phyloP scores from a whole-genome alignment of 2,797 vertebrate genomes.

The Paguma larvata region DNA sequence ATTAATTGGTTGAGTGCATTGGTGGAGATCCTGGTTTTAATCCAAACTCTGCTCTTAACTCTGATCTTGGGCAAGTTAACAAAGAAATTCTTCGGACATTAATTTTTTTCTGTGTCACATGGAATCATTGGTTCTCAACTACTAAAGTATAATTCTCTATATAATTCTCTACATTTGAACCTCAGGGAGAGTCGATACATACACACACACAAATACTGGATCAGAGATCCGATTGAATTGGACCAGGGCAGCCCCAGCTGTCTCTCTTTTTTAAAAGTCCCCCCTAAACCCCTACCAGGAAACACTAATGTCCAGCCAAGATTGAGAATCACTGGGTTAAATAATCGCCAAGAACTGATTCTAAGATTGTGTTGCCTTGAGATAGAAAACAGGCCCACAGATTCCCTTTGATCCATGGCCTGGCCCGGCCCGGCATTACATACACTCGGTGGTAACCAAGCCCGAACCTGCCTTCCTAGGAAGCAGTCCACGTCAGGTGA shows the following conservation, averaged over 20 bases:
- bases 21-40: slow-evolving; percentile 8
- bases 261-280: slow-evolving; percentile 15
- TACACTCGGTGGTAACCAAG: not conserved
- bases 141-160: not conserved
- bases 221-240: slow-evolving; percentile 46
- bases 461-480: not conserved
- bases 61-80: not conserved
- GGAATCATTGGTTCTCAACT: not conserved
- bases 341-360: slow-evolving; percentile 12
- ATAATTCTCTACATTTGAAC: not conserved
- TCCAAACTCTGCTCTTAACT: not conserved
- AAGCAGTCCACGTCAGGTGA: not conserved
- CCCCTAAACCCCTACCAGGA: not conserved
- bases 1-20: not conserved
- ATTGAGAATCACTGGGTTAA: slow-evolving; percentile 18
- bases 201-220: not conserved
- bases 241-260: not conserved
- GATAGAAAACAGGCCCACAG: not conserved
- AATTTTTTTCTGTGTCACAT: not conserved
- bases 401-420: not conserved
- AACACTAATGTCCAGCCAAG: not conserved
- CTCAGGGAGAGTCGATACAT: not conserved
- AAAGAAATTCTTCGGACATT: not conserved
- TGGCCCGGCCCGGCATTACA: no score
- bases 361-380: not conserved